A percentile compares a stretch with the other conserved stretches of the same genome.
phyloP scores from a whole-genome alignment of 2,113 vertebrate species.

The Myanophis thanlyinensis region DNA sequence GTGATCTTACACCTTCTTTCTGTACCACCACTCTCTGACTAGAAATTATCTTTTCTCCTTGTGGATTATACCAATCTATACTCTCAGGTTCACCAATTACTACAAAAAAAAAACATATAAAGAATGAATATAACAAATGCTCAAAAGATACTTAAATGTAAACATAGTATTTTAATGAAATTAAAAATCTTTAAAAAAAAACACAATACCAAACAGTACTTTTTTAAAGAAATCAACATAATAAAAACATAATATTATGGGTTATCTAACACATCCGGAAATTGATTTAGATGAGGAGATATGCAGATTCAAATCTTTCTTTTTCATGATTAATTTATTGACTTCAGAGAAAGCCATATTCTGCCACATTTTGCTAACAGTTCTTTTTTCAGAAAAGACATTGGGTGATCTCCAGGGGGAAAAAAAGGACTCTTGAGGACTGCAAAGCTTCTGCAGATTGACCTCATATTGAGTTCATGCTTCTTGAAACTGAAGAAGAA shows the following conservation, averaged over 20 bases:
- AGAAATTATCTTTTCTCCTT: conserved; percentile 88
- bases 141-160: neutral
- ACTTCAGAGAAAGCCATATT: neutral
- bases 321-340: neutral
- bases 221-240: neutral
- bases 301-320: neutral
- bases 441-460: neutral
- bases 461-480: neutral
- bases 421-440: neutral
- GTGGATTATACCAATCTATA: conserved; percentile 96
- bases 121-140: neutral
- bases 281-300: neutral
- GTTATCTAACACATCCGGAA: neutral
- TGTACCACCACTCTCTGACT: conserved; percentile 86
- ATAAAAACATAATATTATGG: neutral
- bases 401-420: neutral
- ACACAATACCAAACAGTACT: neutral
- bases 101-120: conserved; percentile 53
- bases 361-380: neutral
- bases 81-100: conserved; percentile 89
- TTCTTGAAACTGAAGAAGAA: neutral
- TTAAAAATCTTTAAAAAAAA: neutral
- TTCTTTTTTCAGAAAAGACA: neutral
- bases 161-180: neutral
- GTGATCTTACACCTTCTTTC: conserved; percentile 85